Conservation (phyloP, 2,797 vertebrate species). For the Streptopelia turtur region DNA sequence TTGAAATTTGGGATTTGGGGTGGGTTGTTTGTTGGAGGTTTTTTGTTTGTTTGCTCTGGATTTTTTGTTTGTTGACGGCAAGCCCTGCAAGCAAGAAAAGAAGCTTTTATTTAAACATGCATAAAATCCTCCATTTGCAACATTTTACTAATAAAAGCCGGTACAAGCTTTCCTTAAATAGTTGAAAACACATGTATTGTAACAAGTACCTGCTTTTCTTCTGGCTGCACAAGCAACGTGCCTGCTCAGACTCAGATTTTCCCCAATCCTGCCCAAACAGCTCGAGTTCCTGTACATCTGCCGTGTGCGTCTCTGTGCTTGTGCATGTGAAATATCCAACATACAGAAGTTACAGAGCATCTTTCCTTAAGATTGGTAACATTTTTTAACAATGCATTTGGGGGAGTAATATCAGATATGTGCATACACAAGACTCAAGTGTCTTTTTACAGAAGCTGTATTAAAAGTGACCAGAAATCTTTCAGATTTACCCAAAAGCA, state of each 20-base stretch:
- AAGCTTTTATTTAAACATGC: not conserved
- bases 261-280: not conserved
- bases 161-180: not conserved
- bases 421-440: not conserved
- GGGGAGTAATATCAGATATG: conserved; percentile 29
- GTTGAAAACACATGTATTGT: not conserved
- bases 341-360: not conserved
- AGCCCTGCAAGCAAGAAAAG: not conserved
- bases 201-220: not conserved
- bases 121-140: not conserved
- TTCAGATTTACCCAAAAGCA: conserved; percentile 53
- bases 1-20: not conserved
- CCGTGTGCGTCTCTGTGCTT: not conserved
- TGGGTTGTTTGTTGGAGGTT: not conserved
- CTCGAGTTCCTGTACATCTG: accelerated
- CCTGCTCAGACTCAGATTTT: not conserved
- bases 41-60: not conserved
- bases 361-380: not conserved
- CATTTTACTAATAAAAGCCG: not conserved
- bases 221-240: not conserved
- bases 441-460: conserved; percentile 40
- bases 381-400: not conserved
- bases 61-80: not conserved
- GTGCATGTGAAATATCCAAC: not conserved
- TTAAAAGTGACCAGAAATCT: conserved; percentile 50